Base-by-base conservation (phyloP, 2,888 invertebrate species). In the Cataglyphis albicans region DNA sequence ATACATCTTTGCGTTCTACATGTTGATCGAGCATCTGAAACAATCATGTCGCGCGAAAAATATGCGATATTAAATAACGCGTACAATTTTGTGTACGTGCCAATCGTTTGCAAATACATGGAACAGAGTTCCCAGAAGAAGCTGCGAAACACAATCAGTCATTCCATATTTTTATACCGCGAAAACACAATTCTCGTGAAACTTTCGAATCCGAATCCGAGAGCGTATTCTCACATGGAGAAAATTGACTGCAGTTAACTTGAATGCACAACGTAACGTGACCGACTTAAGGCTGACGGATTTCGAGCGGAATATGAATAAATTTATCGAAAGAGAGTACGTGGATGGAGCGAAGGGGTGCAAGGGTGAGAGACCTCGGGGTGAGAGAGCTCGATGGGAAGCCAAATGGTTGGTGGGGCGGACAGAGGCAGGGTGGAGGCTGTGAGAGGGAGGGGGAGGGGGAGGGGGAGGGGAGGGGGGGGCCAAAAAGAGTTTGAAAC, bases 401-500 rank as follows among this genome's bases (percentile, higher is more conserved):
- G 84, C 86, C 78, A 86, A 89, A 89, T 78, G 82, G 7, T 5
- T 70, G 73, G 81, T 32, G 38, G 70, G 61, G 67, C 15, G 55
- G 41, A 73, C 65, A 52, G 29, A 65, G 75, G 87, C 61, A 75
- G 72, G 18, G 48, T 18, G 6, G 18, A 18, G 48, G 48, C 18
- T 1, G 18, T 1, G 6, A 18, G 52, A 70, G 86, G 63, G 80
- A 63, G 48, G 15, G n/a, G 82, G 70, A 76, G 86, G 88, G 92
- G 21, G 0, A 0, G 21, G 21, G 21, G 21, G 21, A 21, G 21
- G 21, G 21, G 21, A 21, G 21, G 21, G 21, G 21, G 21, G 21
- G 87, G 89, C 91, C 92, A 93, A 93, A 94, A 94, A 93, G 94
- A 94, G 94, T 94, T 94, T 93, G 93, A 93, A 94, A 94, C 93